These are phyloP conservation scores for Artibeus jamaicensis DNA, from an alignment of 2,797 vertebrate species.

Conservation along the genomic window DNA sequence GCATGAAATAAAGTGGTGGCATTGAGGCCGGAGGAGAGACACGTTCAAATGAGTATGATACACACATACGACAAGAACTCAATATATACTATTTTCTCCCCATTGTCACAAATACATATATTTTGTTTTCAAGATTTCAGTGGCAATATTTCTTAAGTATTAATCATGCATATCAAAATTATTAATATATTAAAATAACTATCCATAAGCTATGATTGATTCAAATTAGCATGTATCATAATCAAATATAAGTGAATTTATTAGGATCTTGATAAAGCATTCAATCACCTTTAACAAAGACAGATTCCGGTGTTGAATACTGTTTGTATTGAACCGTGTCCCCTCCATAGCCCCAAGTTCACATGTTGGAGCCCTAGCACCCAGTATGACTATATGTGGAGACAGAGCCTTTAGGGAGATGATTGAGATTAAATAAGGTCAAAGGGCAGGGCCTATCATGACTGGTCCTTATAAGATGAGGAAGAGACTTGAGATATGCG, in stretches of 20 bases:
- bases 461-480: neutral
- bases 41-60: neutral
- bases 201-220: neutral
- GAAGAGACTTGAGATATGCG: neutral
- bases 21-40: neutral
- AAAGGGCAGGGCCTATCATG: neutral
- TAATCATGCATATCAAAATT: neutral
- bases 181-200: neutral
- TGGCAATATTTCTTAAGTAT: neutral
- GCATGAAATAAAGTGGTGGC: neutral
- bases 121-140: neutral
- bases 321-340: neutral
- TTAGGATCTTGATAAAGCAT: constrained; percentile 4
- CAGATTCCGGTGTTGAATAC: neutral
- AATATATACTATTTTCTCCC: neutral
- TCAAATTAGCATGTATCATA: neutral
- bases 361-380: neutral
- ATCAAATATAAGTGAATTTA: neutral
- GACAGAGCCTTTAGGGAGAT: neutral
- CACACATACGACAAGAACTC: neutral
- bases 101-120: neutral
- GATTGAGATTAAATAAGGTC: neutral
- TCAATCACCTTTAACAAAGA: constrained; percentile 16
- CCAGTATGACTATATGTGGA: neutral
- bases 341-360: neutral